These are phyloP conservation scores for Cromileptes altivelis DNA, from an alignment of 2,113 vertebrate species.

Conservation along the genomic window DNA sequence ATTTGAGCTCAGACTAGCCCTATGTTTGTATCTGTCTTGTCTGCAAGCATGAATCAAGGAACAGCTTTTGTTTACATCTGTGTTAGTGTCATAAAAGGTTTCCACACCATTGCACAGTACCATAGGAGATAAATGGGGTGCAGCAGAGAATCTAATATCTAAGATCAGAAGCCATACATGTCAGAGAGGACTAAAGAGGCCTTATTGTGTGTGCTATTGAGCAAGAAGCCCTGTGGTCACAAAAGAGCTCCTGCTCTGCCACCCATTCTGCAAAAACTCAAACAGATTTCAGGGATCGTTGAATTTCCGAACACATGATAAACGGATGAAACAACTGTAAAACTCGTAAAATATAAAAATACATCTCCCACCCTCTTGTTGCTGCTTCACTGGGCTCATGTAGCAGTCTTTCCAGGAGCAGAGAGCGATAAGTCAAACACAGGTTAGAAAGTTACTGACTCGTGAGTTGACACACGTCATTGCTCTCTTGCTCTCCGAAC, in stretches of 20 bases:
- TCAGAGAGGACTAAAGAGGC: slow-evolving; percentile 29
- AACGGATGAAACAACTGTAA: slow-evolving; percentile 26
- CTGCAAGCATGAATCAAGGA: background rate
- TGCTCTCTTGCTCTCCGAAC: background rate
- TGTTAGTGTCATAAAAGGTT: background rate
- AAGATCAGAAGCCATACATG: slow-evolving; percentile 29
- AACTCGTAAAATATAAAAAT: slow-evolving; percentile 13
- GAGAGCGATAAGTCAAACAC: slow-evolving; percentile 22
- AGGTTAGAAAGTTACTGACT: slow-evolving; percentile 26
- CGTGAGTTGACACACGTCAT: background rate
- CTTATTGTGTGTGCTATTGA: slow-evolving; percentile 40
- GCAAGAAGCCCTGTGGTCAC: slow-evolving; percentile 49
- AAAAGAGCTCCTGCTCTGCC: slow-evolving; percentile 29
- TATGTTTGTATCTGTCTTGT: slow-evolving; percentile 17
- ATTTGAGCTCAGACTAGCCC: background rate
- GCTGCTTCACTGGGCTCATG: background rate
- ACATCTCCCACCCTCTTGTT: background rate
- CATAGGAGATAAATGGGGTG: slow-evolving; percentile 18
- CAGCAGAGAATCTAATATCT: slow-evolving; percentile 10
- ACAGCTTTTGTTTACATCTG: background rate
- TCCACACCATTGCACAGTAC: background rate
- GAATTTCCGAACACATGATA: slow-evolving; percentile 31
- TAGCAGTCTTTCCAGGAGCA: slow-evolving; percentile 12
- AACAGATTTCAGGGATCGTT: slow-evolving; percentile 46
- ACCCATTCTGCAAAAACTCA: slow-evolving; percentile 23